These are phyloP conservation scores for Drosophila peninsularis DNA, from an alignment of 2,888 invertebrate genomes.

Conservation along the genomic window DNA sequence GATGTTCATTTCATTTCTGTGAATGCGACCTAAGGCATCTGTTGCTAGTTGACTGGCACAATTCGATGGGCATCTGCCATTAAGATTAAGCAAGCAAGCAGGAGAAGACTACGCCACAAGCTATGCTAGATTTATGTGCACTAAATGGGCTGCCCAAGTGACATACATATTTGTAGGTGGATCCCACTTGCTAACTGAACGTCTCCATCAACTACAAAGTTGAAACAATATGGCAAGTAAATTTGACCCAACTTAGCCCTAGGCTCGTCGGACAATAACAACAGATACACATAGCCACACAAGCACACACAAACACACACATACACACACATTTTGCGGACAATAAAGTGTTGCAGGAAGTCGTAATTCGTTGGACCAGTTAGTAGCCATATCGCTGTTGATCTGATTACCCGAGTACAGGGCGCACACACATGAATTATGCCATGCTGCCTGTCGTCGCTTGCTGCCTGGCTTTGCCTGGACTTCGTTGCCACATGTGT, in stretches of 20 bases:
- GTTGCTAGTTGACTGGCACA: conserved; percentile 6
- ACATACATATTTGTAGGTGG: conserved; percentile 12
- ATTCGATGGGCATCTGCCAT: conserved; percentile 23
- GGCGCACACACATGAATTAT: conserved; percentile 49
- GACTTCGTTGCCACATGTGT: conserved; percentile 27
- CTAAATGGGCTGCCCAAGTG: neutral
- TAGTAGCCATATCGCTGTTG: conserved; percentile 44
- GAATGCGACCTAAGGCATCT: neutral
- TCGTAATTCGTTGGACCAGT: conserved; percentile 48
- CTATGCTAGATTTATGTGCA: conserved; percentile 39
- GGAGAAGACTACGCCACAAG: conserved; percentile 7
- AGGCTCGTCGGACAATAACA: conserved; percentile 29
- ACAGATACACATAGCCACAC: neutral
- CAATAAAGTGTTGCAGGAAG: conserved; percentile 41
- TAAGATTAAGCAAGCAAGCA: conserved; percentile 17
- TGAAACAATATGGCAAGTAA: conserved; percentile 46
- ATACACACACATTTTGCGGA: neutral
- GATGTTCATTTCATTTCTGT: conserved; percentile 11
- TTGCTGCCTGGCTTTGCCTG: conserved; percentile 12
- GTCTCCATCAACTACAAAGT: conserved; percentile 44
- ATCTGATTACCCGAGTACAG: conserved; percentile 63
- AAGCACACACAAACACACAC: neutral
- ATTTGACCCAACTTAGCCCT: conserved; percentile 30
- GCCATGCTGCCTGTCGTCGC: conserved; percentile 28
- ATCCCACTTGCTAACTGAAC: conserved; percentile 25